A percentile compares a stretch with the other conserved stretches of the same genome.
Conservation (phyloP, 2,888 invertebrate genomes). For the Conops quadrifasciatus region DNA sequence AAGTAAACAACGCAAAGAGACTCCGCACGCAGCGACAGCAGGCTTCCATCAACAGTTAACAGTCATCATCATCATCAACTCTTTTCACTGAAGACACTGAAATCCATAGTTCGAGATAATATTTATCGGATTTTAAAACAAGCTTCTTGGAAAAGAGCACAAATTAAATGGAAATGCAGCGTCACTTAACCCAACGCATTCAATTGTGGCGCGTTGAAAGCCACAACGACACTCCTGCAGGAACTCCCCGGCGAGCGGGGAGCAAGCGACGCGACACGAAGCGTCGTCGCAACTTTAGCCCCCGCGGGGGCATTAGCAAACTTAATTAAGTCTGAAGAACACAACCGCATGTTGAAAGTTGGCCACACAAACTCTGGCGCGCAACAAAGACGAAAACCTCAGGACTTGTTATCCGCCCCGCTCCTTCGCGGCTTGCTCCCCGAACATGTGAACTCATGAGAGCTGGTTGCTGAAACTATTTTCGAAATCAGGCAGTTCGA, state of each 20-base stretch:
- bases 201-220: slow-evolving; percentile 1
- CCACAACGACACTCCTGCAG: background rate
- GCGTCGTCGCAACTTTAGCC: background rate
- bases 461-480: slow-evolving; percentile 20
- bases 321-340: slow-evolving; percentile 46
- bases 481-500: slow-evolving; percentile 20
- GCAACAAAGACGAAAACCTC: slow-evolving; percentile 28
- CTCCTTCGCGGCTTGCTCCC: background rate
- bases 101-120: too few relatives aligned
- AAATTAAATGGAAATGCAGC: too few relatives aligned
- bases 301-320: slow-evolving; percentile 46
- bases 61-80: too few relatives aligned
- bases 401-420: background rate
- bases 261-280: too few relatives aligned
- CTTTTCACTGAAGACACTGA: too few relatives aligned
- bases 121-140: too few relatives aligned
- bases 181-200: background rate
- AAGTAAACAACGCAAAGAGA: too few relatives aligned
- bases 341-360: slow-evolving; percentile 25
- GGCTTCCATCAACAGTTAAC: too few relatives aligned
- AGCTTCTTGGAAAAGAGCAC: too few relatives aligned
- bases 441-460: slow-evolving; percentile 9
- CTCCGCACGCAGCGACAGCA: too few relatives aligned
- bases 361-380: slow-evolving; percentile 5
- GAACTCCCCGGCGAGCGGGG: background rate